Percentiles rank a stretch among this genome's conserved stretches.
These are phyloP conservation scores for Parus major DNA, from an alignment of 2,113 vertebrate species.

Conservation along the genomic window DNA sequence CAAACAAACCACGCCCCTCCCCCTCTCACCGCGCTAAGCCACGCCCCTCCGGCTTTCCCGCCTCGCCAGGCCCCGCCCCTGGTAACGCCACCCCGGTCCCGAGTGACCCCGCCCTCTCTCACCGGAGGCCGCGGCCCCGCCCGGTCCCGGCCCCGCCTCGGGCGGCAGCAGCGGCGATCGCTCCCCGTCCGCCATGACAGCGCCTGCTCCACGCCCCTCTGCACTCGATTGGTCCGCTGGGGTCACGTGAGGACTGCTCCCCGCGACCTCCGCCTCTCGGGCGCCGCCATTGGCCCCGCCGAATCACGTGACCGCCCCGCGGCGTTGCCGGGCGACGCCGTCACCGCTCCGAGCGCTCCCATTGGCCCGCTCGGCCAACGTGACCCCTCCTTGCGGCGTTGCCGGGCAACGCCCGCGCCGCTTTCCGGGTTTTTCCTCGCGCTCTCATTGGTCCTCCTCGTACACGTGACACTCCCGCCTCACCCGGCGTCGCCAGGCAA, in stretches of 20 bases:
- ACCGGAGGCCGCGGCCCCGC: not conserved
- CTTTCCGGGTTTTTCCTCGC: not conserved
- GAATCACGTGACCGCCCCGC: not conserved
- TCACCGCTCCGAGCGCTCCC: not conserved
- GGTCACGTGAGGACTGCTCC: not conserved
- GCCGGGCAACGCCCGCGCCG: not conserved
- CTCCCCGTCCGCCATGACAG: not conserved
- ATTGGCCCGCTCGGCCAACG: not conserved
- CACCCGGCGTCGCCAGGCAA: not conserved
- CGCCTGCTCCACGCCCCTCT: too few species aligned
- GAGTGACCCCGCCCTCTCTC: not conserved
- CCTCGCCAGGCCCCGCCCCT: not conserved
- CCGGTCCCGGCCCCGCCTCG: not conserved
- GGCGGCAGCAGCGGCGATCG: not conserved
- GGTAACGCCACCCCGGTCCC: fast-evolving
- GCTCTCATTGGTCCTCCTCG: not conserved
- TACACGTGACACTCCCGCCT: not conserved
- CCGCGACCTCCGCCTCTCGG: too few species aligned
- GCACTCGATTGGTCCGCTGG: not conserved
- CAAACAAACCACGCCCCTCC: too few species aligned
- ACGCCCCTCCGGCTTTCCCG: too few species aligned
- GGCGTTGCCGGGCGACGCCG: not conserved
- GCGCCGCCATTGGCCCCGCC: not conserved
- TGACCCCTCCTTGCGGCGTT: not conserved
- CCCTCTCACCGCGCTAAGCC: not conserved